Evolutionary conservation across 2,113 vertebrate genomes (phyloP), one percentile per base, ranked within the genome.

Genomic region (Gymnogyps californianus): DNA sequence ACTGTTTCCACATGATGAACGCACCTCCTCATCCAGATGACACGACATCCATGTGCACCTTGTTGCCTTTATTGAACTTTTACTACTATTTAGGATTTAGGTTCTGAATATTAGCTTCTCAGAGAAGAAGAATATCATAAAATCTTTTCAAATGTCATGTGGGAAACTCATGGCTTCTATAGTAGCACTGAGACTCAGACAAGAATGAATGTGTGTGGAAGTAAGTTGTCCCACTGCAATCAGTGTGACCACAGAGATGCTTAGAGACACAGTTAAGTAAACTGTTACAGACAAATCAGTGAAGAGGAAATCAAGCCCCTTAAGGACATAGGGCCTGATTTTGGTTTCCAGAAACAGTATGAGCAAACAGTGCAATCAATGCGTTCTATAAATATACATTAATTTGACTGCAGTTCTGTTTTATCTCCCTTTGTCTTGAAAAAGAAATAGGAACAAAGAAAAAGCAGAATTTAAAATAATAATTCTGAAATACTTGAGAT

Each of bases 301-400:
- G 83, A 36, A 36, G 80, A 62, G 61, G 70, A 65, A 85, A 80
- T 40, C 0, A 7, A 87, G 71, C 67, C 75, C 55, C 36, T 67
- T 40, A 58, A 88, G 85, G 49, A 74, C 31, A 14, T 1, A 64
- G 47, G 34, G 57, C 54, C 61, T 9, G 9, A 34, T 70, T 83
- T 10, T 38, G 67, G 44, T 12, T 52, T 66, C 91, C 36, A 52
- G 83, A 81, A 91, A 32, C 28, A 59, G 24, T 61, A 13, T 25
- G 44, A 80, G 82, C 51, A 65, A 94, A 81, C 24, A 78, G 72
- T 61, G 61, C 52, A 87, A 89, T 84, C 69, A 91, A 22, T 84
- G 59, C 29, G 8, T 78, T 66, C 81, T 81, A 40, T 61, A 93
- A 94, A 91, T 89, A 91, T 16, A 32, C 67, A 10, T 36, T 57